Percentiles rank a stretch among this genome's conserved stretches.
These are phyloP conservation scores for Lathamus discolor DNA, from an alignment of 2,113 vertebrate genomes.

Conservation along the genomic window DNA sequence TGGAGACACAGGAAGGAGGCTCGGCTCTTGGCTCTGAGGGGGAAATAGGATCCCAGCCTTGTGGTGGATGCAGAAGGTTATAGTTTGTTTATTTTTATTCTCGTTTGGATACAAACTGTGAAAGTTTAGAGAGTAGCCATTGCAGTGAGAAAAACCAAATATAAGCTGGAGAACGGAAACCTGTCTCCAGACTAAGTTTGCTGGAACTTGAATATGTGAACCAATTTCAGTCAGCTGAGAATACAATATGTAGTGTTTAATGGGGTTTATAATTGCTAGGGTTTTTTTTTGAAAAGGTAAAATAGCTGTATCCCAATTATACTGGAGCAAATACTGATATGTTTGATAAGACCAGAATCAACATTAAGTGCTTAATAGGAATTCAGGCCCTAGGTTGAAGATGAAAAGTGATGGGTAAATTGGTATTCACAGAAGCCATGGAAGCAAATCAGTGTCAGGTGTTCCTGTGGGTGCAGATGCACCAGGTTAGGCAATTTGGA, in stretches of 20 bases:
- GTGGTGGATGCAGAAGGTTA: slow-evolving; percentile 6
- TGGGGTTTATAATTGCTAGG: neutral
- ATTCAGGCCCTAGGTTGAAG: neutral
- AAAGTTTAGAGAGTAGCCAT: neutral
- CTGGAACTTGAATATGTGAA: neutral
- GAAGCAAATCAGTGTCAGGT: neutral
- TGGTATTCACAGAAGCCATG: neutral
- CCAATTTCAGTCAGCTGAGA: neutral
- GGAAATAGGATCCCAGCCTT: slow-evolving; percentile 40
- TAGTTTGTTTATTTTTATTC: slow-evolving; percentile 62
- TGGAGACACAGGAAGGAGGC: slow-evolving; percentile 30
- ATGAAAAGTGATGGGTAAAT: neutral
- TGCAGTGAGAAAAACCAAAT: neutral
- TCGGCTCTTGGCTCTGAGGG: neutral
- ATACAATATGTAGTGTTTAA: neutral
- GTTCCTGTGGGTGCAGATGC: neutral
- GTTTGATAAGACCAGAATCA: neutral
- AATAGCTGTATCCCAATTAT: neutral
- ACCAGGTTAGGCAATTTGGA: rapidly evolving
- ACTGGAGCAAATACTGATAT: neutral
- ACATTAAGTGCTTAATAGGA: neutral
- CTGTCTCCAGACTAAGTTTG: neutral
- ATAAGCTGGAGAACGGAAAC: neutral
- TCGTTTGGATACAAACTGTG: slow-evolving; percentile 21
- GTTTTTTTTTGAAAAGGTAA: neutral